These are phyloP conservation scores for Monodelphis domestica DNA, from an alignment of 2,797 vertebrate species.

Conservation along the genomic window DNA sequence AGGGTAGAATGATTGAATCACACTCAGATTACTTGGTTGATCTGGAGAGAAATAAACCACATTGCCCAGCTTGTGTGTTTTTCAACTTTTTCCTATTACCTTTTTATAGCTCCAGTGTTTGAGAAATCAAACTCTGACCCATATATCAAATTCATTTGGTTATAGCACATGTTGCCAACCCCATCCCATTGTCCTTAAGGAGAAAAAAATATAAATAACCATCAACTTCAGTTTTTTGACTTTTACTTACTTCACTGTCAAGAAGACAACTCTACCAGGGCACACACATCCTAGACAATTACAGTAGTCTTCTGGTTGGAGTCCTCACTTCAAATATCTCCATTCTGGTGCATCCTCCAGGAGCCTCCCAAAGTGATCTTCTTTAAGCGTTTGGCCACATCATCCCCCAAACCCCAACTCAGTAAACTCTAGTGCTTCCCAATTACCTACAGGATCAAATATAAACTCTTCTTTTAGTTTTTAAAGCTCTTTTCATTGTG, in stretches of 20 bases:
- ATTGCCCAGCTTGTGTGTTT: neutral
- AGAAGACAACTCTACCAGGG: slow-evolving; percentile 29
- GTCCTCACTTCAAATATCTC: neutral
- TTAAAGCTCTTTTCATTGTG: neutral
- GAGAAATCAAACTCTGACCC: neutral
- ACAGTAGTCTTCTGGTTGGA: neutral
- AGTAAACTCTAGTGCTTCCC: neutral
- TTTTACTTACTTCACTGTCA: neutral
- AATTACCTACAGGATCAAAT: neutral
- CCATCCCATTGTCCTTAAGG: neutral
- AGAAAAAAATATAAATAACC: neutral
- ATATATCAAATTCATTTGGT: slow-evolving; percentile 22
- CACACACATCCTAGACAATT: neutral
- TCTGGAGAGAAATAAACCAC: slow-evolving; percentile 25
- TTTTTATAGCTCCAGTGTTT: neutral
- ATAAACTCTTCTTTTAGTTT: neutral
- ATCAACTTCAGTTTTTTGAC: neutral
- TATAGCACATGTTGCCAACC: neutral
- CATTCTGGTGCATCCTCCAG: neutral
- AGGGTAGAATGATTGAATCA: slow-evolving; percentile 45
- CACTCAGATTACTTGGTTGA: neutral
- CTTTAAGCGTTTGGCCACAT: neutral
- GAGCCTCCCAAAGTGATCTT: neutral
- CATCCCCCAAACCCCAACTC: neutral
- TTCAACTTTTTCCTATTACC: slow-evolving; percentile 42